Evolutionary conservation across 2,888 invertebrate genomes (phyloP).

Genomic region (Biston stratarius): DNA sequence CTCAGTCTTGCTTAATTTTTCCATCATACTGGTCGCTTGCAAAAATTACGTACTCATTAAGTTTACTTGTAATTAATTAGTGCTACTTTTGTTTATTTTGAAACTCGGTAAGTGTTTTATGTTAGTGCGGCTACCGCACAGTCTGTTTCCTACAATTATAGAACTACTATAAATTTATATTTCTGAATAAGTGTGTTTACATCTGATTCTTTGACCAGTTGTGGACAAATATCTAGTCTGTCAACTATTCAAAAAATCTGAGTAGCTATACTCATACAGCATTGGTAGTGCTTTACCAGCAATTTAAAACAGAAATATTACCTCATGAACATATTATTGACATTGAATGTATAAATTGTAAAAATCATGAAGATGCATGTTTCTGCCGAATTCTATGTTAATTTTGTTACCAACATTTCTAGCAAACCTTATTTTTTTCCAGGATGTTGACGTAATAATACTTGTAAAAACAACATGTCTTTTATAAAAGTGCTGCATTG

Average conservation of each 20-base stretch:
- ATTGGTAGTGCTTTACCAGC: too few relatives aligned
- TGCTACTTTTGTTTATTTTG: neutral
- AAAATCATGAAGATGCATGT: too few relatives aligned
- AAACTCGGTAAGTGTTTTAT: neutral
- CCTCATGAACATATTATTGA: too few relatives aligned
- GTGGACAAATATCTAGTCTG: too few relatives aligned
- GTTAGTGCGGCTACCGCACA: neutral
- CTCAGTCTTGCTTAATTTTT: conserved; percentile 11
- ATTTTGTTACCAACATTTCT: conserved; percentile 1
- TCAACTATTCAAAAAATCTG: too few relatives aligned
- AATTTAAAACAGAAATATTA: too few relatives aligned
- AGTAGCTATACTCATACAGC: too few relatives aligned
- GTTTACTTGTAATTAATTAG: neutral
- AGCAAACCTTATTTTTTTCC: conserved; percentile 47
- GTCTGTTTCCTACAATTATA: too few relatives aligned
- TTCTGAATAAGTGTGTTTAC: too few relatives aligned
- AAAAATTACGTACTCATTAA: neutral
- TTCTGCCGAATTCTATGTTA: neutral
- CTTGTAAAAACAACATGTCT: conserved; percentile 64
- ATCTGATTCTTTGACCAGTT: too few relatives aligned
- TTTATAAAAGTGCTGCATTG: conserved; percentile 77
- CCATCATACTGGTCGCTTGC: conserved; percentile 10
- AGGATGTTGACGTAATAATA: conserved; percentile 70
- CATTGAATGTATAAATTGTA: too few relatives aligned
- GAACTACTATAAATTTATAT: too few relatives aligned